Evolutionary conservation across 1,140 invertebrate species (phyloP).

Genomic region (Drosophila auraria): DNA sequence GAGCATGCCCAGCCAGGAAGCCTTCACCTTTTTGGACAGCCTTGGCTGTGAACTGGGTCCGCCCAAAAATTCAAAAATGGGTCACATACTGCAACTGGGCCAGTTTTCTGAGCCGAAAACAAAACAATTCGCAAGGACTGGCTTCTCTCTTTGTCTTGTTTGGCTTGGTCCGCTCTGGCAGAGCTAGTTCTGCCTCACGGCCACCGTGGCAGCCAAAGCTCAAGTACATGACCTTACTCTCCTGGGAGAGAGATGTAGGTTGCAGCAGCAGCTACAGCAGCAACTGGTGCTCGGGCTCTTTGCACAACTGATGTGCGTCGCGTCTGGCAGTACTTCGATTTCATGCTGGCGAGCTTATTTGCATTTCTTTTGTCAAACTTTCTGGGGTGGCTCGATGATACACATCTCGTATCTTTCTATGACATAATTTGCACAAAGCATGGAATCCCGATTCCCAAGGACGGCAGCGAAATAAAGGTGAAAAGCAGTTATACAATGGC

Average conservation of each 20-base stretch:
- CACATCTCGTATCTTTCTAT: slow-evolving; percentile 40
- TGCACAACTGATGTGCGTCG: slow-evolving; percentile 64
- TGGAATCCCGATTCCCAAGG: slow-evolving; percentile 63
- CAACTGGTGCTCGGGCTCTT: slow-evolving; percentile 65
- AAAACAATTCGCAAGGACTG: slow-evolving; percentile 56
- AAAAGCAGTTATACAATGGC: slow-evolving; percentile 43
- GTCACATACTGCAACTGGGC: slow-evolving; percentile 23
- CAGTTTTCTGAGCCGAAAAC: not conserved
- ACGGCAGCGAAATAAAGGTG: slow-evolving; percentile 38
- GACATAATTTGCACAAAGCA: slow-evolving; percentile 49
- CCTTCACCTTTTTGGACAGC: not conserved
- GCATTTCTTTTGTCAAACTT: slow-evolving; percentile 70
- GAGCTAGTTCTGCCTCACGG: slow-evolving; percentile 51
- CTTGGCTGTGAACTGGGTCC: slow-evolving; percentile 8
- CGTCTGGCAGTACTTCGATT: not conserved
- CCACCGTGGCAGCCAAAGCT: slow-evolving; percentile 52
- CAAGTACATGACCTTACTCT: slow-evolving; percentile 80
- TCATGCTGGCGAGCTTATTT: slow-evolving; percentile 41
- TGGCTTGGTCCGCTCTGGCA: slow-evolving; percentile 3
- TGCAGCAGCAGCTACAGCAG: slow-evolving; percentile 23
- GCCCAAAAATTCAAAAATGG: slow-evolving; percentile 42
- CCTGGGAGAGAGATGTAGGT: slow-evolving; percentile 27
- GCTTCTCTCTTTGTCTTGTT: slow-evolving; percentile 1
- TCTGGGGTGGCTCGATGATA: slow-evolving; percentile 46
- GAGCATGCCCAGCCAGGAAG: not conserved